Percentiles rank a stretch among this genome's conserved stretches.
Evolutionary conservation across 2,797 vertebrate genomes (phyloP).

Genomic region (Strix occidentalis): DNA sequence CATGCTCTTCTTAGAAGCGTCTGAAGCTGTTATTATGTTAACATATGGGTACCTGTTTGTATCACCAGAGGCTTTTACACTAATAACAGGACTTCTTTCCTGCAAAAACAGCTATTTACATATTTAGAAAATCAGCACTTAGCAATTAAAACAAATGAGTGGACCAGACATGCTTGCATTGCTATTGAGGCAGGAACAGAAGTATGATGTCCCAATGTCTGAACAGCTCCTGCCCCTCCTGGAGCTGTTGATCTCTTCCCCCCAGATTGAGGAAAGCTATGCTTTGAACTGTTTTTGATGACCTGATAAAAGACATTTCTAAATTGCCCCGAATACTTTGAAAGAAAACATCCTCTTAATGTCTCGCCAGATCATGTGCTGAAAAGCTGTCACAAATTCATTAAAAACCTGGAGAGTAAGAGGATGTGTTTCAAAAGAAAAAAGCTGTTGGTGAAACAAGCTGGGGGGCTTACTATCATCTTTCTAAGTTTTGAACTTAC

Average conservation of each 20-base stretch:
- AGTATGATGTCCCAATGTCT: neutral
- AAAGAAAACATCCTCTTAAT: neutral
- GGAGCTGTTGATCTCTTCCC: neutral
- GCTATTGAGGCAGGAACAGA: neutral
- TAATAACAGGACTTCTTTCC: neutral
- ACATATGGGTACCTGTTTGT: neutral
- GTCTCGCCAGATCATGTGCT: neutral
- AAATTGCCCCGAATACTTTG: neutral
- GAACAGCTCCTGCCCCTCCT: neutral
- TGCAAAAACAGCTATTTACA: neutral
- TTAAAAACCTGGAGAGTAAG: neutral
- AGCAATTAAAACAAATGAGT: neutral
- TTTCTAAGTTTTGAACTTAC: neutral
- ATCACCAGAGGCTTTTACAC: neutral
- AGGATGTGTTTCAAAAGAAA: neutral
- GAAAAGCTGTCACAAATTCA: neutral
- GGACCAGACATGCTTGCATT: neutral
- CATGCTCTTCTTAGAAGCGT: neutral
- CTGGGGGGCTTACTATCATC: neutral
- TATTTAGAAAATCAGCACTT: neutral
- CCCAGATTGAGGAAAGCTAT: neutral
- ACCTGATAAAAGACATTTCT: slow-evolving; percentile 11
- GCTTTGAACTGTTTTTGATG: slow-evolving; percentile 26
- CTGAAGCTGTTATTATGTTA: neutral
- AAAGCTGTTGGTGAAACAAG: neutral